Base-by-base conservation (phyloP, 2,888 invertebrate species). In the Drosophila bunnanda region DNA sequence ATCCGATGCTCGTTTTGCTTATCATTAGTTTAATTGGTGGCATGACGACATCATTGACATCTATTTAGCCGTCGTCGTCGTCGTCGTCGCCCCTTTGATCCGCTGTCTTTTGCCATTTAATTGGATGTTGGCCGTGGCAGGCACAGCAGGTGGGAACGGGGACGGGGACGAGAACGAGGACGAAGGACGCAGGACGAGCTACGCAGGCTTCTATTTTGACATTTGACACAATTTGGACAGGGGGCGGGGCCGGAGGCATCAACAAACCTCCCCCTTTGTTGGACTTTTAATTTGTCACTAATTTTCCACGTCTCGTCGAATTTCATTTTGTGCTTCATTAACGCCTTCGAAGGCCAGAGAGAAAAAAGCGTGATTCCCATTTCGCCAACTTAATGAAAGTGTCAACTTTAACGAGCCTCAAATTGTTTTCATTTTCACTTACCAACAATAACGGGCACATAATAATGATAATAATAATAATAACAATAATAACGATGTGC, bases 1-100 rank as follows among this genome's bases (percentile, higher is more conserved):
- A 57, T 48, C 34, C 46, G 46, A 34, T 70, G 59, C 70, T 67
- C 67, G 67, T 84, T 88, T 82, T 88, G 88, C 82, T 91, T 90
- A 90, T 90, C 89, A 90, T 89, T 91, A 90, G 89, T 90, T 88
- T 91, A 91, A 91, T 91, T 90, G 91, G 88, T 84, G 88, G 88
- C 90, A 85, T 91, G 88, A 87, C 87, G 82, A 89, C 53, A 55
- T 52, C 76, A 60, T 44, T 68, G 56, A 66, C 74, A 75, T 72
- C 50, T 54, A 67, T 57, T 53, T 38, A 20, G 30, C 22, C 12
- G 54, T 22, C 12, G 25, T 25, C 34, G 20, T 32, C 12, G 54
- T 22, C 12, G 25, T 25, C 34, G 20, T 32, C 43, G 28, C 34
- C 68, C 38, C 36, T 57, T 57, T 43, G 58, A 44, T 71, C 65